Base-by-base conservation (phyloP, 1,140 invertebrate species). In the Drosophila fuyamai region DNA sequence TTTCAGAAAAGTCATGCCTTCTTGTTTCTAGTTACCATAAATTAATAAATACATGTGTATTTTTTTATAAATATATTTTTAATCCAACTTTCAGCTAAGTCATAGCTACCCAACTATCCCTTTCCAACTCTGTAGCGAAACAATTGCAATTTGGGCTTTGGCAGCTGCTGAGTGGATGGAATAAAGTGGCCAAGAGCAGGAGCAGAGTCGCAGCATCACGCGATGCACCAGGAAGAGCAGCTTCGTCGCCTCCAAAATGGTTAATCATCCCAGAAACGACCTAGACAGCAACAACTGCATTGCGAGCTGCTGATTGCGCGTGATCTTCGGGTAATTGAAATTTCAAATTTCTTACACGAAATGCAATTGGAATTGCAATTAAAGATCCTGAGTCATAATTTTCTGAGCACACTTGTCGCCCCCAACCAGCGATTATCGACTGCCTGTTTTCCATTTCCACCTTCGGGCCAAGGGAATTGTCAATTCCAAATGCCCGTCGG, bases 311-410 rank as follows among this genome's bases (percentile, higher is more conserved):
- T 89, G 84, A 86, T 86, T 86, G 83, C 83, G 66, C 82, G 76
- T 89, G 82, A 86, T 86, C 76, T 83, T 79, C 76, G 43, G 48
- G 59, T 86, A 86, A 86, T 86, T 86, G 79, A 86, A 86, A 86
- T 86, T 86, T 83, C 72, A 83, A 76, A 73, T 75, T 58, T 55
- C 40, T 18, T 47, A 54, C 59, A 84, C 67, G 81, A 82, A 65
- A 51, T 67, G 65, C 61, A 54, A 88, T 44, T 40, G 68, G 61
- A 55, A 86, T 56, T 40, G 77, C 76, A 85, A 85, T 85, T 81
- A 81, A 85, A 63, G 60, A 47, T 60, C 36, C 57, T 73, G 81
- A 72, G 54, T 63, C 76, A 81, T 81, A 84, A 76, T 73, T 83
- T 79, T 18, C 51, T 5, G 35, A 46, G 72, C 72, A 54, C 71